Base-by-base conservation (phyloP, 2,888 invertebrate genomes). In the Chymomyza caudatula region DNA sequence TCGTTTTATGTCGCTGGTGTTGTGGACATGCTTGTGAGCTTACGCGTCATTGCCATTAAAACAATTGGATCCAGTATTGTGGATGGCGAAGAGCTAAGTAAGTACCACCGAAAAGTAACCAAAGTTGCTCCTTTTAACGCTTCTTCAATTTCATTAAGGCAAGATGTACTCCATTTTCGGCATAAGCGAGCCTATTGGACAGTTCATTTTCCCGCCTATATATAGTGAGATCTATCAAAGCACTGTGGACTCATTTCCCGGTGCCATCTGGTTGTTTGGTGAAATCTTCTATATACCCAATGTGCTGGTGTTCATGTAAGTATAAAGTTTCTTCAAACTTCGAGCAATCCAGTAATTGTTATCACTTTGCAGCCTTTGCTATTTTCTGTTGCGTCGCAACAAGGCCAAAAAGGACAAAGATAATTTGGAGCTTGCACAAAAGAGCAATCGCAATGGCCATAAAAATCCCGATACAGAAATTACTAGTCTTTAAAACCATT, bases 271-370 rank as follows among this genome's bases (percentile, higher is more conserved):
- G 63, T 60, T 91, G 4, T 88, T 90, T 65, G 86, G 89, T 19
- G 90, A 90, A 77, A 73, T 90, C 2, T 90, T 90, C 61, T 89
- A 88, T 23, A 63, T 90, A 3, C 89, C 89, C 13, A 90, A 89
- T 67, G 83, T 88, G 11, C 60, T 90, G n/a, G 86, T 90, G n/a
- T 90, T 90, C 71, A 75, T 88, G 90, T 90, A 73, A 84, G 89
- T 74, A 11, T 13, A 13, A 4, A 29, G 20, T 47, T 15, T 37
- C 11, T 37, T 8, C 2, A 2, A 37, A 37, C 11, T 37, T 37
- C 0, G 11, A 11, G 8, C 11, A 37, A 1, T 4, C 2, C 8
- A 1, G 11, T 37, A 37, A 37, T 37, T 37, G 2, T 42, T 3
- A 0, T 29, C 4, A 2, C 22, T 25, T 63, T 66, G 0, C 53